These are phyloP conservation scores for Rhagologus leucostigma DNA, from an alignment of 2,113 vertebrate species.

Conservation along the genomic window DNA sequence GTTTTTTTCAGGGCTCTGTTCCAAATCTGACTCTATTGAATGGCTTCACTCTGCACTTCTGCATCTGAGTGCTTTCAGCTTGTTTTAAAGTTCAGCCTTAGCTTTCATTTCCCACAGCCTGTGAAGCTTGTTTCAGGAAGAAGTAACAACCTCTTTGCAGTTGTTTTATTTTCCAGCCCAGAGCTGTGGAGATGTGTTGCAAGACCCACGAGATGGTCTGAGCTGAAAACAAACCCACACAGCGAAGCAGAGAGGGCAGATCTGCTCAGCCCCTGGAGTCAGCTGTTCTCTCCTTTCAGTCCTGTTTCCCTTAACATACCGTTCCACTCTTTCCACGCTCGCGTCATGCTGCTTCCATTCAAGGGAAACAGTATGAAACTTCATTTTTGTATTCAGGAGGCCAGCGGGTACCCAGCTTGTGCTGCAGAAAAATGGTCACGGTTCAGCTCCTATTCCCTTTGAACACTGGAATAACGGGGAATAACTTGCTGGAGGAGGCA, in stretches of 20 bases:
- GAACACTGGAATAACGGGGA: background rate
- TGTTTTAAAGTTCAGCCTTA: background rate
- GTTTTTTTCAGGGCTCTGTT: conserved; percentile 26
- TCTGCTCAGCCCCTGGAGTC: background rate
- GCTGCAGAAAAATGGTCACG: background rate
- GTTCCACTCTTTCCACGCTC: conserved; percentile 1
- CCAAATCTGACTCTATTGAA: background rate
- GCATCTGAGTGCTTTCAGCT: background rate
- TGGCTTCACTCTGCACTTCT: background rate
- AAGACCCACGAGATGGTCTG: background rate
- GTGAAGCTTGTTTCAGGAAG: background rate
- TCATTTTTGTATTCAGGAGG: conserved; percentile 11
- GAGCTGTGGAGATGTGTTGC: background rate
- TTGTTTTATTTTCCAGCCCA: background rate
- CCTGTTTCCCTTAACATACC: background rate
- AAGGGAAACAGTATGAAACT: conserved; percentile 28
- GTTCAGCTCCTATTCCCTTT: background rate
- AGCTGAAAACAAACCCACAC: background rate
- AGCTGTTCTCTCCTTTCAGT: background rate
- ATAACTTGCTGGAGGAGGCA: background rate
- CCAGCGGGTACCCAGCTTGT: background rate
- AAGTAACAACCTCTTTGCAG: background rate
- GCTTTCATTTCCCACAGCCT: conserved; percentile 1
- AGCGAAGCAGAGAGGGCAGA: background rate
- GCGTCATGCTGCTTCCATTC: conserved; percentile 33